Evolutionary conservation across 2,113 vertebrate species (phyloP).

Genomic region (Pionites leucogaster): DNA sequence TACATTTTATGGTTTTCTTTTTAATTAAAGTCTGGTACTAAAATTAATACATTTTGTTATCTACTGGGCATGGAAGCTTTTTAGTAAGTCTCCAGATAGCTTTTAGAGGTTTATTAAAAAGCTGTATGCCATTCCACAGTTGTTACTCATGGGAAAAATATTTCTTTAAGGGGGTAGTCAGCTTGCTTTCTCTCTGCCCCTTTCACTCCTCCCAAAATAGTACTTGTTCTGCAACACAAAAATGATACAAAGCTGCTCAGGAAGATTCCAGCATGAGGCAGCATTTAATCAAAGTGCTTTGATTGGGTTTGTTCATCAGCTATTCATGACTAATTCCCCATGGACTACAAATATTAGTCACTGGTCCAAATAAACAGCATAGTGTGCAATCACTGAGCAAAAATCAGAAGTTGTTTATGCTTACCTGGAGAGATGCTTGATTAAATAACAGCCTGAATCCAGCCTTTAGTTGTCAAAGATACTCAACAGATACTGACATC

Average conservation of each 20-base stretch:
- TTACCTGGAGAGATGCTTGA: neutral
- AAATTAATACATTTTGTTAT: conserved; percentile 66
- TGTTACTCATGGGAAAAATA: conserved; percentile 14
- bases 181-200: neutral
- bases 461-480: neutral
- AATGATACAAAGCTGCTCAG: neutral
- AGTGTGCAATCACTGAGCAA: neutral
- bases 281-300: neutral
- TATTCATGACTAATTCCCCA: neutral
- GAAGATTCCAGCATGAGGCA: neutral
- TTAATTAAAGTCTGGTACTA: conserved; percentile 60
- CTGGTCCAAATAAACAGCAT: neutral
- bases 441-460: neutral
- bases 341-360: neutral
- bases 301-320: neutral
- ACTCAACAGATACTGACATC: neutral
- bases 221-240: neutral
- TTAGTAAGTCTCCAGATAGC: conserved; percentile 45
- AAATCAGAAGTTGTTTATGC: neutral
- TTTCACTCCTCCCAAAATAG: neutral
- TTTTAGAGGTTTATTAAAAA: conserved; percentile 59
- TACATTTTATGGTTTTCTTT: conserved; percentile 54
- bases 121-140: conserved; percentile 4
- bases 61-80: conserved; percentile 35
- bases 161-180: neutral